Conservation (phyloP, 2,888 invertebrate species). For the Mycalesis mineus region DNA sequence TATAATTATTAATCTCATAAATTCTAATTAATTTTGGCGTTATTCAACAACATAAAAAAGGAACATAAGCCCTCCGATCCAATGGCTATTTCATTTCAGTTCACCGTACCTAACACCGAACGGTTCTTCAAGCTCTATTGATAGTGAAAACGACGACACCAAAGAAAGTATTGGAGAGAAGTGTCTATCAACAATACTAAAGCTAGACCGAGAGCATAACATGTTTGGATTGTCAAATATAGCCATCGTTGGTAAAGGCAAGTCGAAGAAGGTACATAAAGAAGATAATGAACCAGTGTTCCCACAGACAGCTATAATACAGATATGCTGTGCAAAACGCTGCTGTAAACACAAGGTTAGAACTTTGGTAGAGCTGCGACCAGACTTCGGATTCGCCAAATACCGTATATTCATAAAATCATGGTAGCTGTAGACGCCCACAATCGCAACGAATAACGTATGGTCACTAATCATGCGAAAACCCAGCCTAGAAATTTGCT, state of each 20-base stretch:
- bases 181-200: constrained; percentile 61
- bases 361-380: not conserved
- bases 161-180: constrained; percentile 45
- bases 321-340: constrained; percentile 51
- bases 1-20: not conserved
- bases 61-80: too few species aligned
- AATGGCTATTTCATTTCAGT: constrained; percentile 40
- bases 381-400: too few species aligned
- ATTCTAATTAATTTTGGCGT: not conserved
- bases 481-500: too few species aligned
- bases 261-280: constrained; percentile 47
- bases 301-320: constrained; percentile 66
- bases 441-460: too few species aligned
- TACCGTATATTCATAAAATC: too few species aligned
- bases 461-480: too few species aligned
- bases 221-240: constrained; percentile 67
- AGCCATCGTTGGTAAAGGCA: constrained; percentile 48
- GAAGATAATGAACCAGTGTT: constrained; percentile 56
- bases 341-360: constrained; percentile 55
- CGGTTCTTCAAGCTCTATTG: constrained; percentile 44
- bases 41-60: too few species aligned
- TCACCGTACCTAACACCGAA: constrained; percentile 49
- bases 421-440: too few species aligned
- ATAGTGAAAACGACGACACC: constrained; percentile 46
- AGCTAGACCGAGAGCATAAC: constrained; percentile 65